Evolutionary conservation across 2,113 vertebrate genomes (phyloP), one percentile per base, ranked within the genome.

Genomic region (Hyaena hyaena): DNA sequence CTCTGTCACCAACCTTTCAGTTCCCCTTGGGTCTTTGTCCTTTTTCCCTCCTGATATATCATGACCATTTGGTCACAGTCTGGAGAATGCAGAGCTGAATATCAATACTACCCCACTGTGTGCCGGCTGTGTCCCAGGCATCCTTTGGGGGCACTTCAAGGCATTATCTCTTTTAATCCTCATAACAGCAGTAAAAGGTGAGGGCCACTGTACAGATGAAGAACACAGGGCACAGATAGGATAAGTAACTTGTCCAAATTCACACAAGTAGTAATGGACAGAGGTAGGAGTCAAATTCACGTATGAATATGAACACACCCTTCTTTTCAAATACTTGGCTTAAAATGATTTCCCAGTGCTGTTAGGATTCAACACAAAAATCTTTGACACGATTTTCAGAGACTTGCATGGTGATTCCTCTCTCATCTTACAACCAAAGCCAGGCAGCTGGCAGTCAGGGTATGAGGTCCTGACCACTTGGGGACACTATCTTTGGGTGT

Each of bases 261-360:
- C 63, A 58, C 43, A 81, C 43, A 69, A n/a, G 58, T 43, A 66
- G 68, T 61, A 48, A 94, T 23, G 39, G 12, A 53, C 24, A 88
- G 48, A 58, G 17, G 16, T 14, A 43, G 26, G 50, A 73, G 24
- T 35, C 76, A 74, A 33, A 5, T 90, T 71, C 26, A 80, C n/a
- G 19, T 39, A 45, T 48, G 39, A 76, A 95, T 55, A 69, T 48
- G 43, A 84, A 84, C 26, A 84, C 24, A 71, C 4, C 45, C 24
- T 95, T 87, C n/a, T 89, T 23, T 96, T 86, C 73, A 85, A 61
- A 43, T 16, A 58, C 23, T 86, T 74, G 50, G 45, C 48, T 84
- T 61, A 69, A 85, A 94, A 71, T 11, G 8, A 39, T 92, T 94
- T 93, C 53, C 68, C 17, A 83, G 5, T 74, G 92, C 28, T 77